These are phyloP conservation scores for Atherinosoma microstoma DNA, from an alignment of 2,797 vertebrate species.

Conservation along the genomic window DNA sequence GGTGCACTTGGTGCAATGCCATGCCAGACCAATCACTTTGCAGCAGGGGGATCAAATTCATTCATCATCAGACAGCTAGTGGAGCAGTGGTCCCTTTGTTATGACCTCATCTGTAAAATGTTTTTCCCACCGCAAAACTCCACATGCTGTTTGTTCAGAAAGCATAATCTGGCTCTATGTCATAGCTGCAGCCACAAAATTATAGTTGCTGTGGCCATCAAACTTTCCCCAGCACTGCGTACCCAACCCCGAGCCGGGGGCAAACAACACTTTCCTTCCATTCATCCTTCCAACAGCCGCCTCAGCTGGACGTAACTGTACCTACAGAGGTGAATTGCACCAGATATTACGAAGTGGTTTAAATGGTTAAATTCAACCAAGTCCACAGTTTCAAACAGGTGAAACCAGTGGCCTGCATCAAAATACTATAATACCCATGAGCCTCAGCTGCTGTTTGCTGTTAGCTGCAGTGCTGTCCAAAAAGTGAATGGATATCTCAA, in stretches of 20 bases:
- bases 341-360: conserved; percentile 37
- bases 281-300: conserved; percentile 71
- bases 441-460: not conserved
- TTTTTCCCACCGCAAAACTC: conserved; percentile 74
- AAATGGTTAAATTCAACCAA: conserved; percentile 6
- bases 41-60: conserved; percentile 64
- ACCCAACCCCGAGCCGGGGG: conserved; percentile 57
- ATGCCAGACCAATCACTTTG: conserved; percentile 64
- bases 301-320: conserved; percentile 64
- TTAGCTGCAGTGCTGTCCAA: not conserved
- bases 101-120: conserved; percentile 78
- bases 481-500: not conserved
- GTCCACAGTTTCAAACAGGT: not conserved
- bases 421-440: not conserved
- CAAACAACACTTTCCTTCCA: conserved; percentile 78
- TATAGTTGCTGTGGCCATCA: conserved; percentile 65
- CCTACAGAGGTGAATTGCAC: conserved; percentile 54
- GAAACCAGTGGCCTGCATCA: not conserved
- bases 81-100: conserved; percentile 64
- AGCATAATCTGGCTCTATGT: conserved; percentile 70
- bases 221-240: conserved; percentile 54
- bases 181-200: conserved; percentile 75
- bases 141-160: conserved; percentile 73
- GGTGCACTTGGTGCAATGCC: conserved; percentile 32
- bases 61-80: conserved; percentile 68